Conservation (phyloP, 1,140 invertebrate genomes). For the Hylaeus volcanicus region DNA sequence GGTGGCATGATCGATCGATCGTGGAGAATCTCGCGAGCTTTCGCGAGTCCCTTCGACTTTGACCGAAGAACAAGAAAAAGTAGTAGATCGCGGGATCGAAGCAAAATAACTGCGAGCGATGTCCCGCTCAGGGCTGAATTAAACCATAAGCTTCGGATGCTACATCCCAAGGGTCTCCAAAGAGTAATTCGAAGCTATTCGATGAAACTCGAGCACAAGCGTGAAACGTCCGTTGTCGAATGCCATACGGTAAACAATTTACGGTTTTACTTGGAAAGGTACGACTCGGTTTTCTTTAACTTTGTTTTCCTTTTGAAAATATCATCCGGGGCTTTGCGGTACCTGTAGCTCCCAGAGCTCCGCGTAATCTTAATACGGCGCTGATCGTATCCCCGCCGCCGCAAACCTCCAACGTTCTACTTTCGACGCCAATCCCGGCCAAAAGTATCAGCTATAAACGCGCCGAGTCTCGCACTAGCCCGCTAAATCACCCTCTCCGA, state of each 20-base stretch:
- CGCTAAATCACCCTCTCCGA: slow-evolving; percentile 33
- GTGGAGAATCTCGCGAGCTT: not conserved
- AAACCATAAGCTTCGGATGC: too few relatives aligned
- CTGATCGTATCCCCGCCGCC: not conserved
- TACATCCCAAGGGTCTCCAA: too few relatives aligned
- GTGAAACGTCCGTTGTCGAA: too few relatives aligned
- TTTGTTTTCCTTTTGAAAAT: too few relatives aligned
- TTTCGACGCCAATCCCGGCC: not conserved
- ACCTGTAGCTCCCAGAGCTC: too few relatives aligned
- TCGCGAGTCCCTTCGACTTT: not conserved
- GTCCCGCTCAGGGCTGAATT: not conserved
- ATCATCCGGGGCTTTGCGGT: too few relatives aligned
- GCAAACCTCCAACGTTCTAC: slow-evolving; percentile 14
- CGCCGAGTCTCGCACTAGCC: slow-evolving; percentile 5
- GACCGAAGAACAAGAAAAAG: slow-evolving; percentile 47
- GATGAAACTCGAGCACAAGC: too few relatives aligned
- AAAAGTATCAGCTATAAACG: slow-evolving; percentile 54
- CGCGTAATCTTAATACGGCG: too few relatives aligned
- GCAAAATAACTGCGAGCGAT: slow-evolving; percentile 52
- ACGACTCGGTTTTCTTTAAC: too few relatives aligned
- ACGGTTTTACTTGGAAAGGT: too few relatives aligned
- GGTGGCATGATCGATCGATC: slow-evolving; percentile 18
- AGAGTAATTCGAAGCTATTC: too few relatives aligned
- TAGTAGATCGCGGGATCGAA: slow-evolving; percentile 42
- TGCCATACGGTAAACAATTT: too few relatives aligned